A percentile compares a stretch with the other conserved stretches of the same genome.
These are phyloP conservation scores for Graphium colonna DNA, from an alignment of 2,888 invertebrate genomes.

Conservation along the genomic window DNA sequence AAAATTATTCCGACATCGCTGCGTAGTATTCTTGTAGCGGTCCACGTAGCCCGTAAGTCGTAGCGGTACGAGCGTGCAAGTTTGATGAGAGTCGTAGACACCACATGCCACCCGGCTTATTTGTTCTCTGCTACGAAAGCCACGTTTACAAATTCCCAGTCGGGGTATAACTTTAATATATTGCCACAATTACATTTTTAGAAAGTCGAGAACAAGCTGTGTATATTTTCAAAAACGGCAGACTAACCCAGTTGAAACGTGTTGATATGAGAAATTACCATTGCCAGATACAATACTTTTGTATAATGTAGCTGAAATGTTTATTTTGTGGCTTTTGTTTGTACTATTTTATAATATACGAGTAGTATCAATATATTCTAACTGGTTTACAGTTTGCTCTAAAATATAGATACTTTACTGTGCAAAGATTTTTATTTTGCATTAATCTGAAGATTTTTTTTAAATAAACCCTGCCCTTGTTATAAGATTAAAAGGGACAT, in stretches of 20 bases:
- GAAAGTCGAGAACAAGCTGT: neutral
- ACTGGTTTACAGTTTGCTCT: too few species aligned
- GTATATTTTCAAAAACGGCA: neutral
- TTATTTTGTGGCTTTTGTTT: too few species aligned
- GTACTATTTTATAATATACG: too few species aligned
- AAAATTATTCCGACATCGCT: conserved; percentile 18
- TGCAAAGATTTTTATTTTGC: too few species aligned
- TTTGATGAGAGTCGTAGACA: conserved; percentile 66
- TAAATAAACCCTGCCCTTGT: too few species aligned
- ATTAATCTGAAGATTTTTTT: too few species aligned
- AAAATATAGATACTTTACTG: too few species aligned
- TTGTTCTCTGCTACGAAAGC: conserved; percentile 45
- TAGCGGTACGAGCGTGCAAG: conserved; percentile 53
- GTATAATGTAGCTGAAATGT: too few species aligned
- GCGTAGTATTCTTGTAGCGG: conserved; percentile 37
- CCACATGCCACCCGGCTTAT: conserved; percentile 57
- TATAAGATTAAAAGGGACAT: too few species aligned
- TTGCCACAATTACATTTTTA: neutral
- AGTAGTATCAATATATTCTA: too few species aligned
- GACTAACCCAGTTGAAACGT: neutral
- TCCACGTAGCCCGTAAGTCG: conserved; percentile 31
- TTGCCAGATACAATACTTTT: too few species aligned
- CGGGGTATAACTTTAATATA: conserved; percentile 16
- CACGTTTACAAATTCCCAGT: neutral
- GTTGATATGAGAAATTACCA: neutral